Conservation (phyloP, 2,888 invertebrate genomes). For the Ditylenchus weischeri region DNA sequence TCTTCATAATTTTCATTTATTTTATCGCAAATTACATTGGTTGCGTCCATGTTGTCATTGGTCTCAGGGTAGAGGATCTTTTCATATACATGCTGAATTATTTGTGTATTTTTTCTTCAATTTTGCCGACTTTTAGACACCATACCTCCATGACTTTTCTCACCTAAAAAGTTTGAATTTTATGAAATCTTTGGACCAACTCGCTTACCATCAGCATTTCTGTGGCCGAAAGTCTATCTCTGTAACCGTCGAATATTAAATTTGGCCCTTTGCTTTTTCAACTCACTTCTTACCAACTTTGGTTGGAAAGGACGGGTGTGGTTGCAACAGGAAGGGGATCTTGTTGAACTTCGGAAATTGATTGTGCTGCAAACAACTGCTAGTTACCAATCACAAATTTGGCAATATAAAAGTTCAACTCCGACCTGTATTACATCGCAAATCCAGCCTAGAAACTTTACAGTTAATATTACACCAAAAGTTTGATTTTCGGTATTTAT, state of each 20-base stretch:
- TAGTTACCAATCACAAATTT: conserved; percentile 28
- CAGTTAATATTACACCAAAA: not conserved
- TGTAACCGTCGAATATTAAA: conserved; percentile 37
- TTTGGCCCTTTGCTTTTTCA: not conserved
- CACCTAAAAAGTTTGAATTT: no score
- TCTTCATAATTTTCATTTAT: no score
- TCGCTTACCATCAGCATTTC: conserved; percentile 74
- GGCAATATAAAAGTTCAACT: conserved; percentile 34
- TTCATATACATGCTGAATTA: conserved; percentile 77
- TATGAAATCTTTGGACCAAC: not conserved
- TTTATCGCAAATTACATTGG: no score
- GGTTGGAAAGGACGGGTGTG: conserved; percentile 76
- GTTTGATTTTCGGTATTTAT: conserved; percentile 59
- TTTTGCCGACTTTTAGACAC: no score
- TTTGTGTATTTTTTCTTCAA: no score
- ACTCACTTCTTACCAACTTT: conserved; percentile 60
- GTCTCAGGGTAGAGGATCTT: conserved; percentile 71
- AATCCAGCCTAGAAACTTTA: not conserved
- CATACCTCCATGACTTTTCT: no score
- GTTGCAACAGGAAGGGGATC: conserved; percentile 90
- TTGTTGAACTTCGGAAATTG: conserved; percentile 91
- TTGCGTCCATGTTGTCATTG: conserved; percentile 39
- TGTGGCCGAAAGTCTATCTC: conserved; percentile 94
- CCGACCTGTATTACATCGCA: conserved; percentile 20
- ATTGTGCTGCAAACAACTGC: conserved; percentile 60